A percentile compares a stretch with the other conserved stretches of the same genome.
Evolutionary conservation across 2,888 invertebrate genomes (phyloP).

Genomic region (Drosophila multiciliata): DNA sequence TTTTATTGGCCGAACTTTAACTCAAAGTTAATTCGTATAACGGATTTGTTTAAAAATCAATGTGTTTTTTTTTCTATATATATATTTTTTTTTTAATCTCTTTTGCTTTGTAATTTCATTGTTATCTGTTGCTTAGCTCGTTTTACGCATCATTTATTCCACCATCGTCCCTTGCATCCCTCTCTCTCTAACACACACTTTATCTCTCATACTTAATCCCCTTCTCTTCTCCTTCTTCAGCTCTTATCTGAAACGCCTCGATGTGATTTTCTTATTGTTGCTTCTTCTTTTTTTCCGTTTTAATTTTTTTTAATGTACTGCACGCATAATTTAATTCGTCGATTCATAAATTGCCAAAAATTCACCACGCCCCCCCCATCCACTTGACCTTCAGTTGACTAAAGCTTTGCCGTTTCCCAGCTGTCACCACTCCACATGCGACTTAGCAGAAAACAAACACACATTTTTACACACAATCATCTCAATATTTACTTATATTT

Average conservation of each 20-base stretch:
- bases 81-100: not conserved
- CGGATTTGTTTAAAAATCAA: slow-evolving; percentile 29
- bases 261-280: slow-evolving; percentile 7
- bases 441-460: slow-evolving; percentile 46
- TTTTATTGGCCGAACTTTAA: slow-evolving; percentile 1
- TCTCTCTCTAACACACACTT: not conserved
- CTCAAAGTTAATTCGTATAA: slow-evolving; percentile 7
- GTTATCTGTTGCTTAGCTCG: slow-evolving; percentile 75
- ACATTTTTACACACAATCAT: slow-evolving; percentile 16
- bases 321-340: slow-evolving; percentile 80
- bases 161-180: slow-evolving; percentile 3
- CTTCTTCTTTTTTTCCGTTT: slow-evolving; percentile 7
- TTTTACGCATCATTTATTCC: slow-evolving; percentile 70
- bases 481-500: not conserved
- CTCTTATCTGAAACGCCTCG: slow-evolving; percentile 21
- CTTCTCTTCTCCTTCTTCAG: not conserved
- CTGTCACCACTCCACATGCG: slow-evolving; percentile 45
- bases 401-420: slow-evolving; percentile 41
- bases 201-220: no score
- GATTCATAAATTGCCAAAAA: slow-evolving; percentile 71
- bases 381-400: slow-evolving; percentile 3
- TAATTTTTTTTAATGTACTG: slow-evolving; percentile 62
- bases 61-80: not conserved
- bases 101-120: slow-evolving; percentile 12
- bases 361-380: slow-evolving; percentile 34